These are phyloP conservation scores for Scaptomyza parva DNA, from an alignment of 2,888 invertebrate genomes.

Conservation along the genomic window DNA sequence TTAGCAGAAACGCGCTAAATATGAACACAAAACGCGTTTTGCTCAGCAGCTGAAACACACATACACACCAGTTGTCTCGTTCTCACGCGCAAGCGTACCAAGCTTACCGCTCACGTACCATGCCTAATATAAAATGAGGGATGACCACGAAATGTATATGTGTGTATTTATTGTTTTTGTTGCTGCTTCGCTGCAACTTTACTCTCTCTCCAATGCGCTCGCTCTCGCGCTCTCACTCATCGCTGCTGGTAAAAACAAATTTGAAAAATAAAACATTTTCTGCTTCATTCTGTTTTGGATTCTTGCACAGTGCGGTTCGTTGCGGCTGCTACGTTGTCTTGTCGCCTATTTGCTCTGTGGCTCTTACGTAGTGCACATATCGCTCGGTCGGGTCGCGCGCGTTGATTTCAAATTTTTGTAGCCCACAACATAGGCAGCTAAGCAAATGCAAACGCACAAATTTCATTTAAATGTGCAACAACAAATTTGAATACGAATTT, in stretches of 20 bases:
- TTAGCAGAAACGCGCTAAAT: constrained; percentile 47
- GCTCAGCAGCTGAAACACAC: constrained; percentile 22
- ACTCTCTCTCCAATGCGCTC: constrained; percentile 18
- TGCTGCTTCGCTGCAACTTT: constrained; percentile 28
- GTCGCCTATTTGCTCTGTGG: constrained; percentile 82
- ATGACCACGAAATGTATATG: constrained; percentile 43
- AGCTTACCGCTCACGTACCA: constrained; percentile 43
- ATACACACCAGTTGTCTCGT: constrained; percentile 53
- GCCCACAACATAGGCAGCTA: constrained; percentile 39
- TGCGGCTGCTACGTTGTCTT: constrained; percentile 54
- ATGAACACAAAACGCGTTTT: constrained; percentile 56
- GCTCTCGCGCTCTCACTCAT: constrained; percentile 12
- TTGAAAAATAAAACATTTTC: constrained; percentile 58
- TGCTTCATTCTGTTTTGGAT: constrained; percentile 63
- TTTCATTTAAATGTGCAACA: constrained; percentile 37
- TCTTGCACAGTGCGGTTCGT: constrained; percentile 59
- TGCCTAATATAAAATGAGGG: constrained; percentile 36
- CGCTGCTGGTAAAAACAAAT: constrained; percentile 49
- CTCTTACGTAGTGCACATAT: constrained; percentile 82
- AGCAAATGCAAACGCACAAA: constrained; percentile 33
- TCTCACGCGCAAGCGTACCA: constrained; percentile 58
- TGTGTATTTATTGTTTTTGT: constrained; percentile 6
- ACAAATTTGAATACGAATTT: constrained; percentile 35
- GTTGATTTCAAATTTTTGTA: constrained; percentile 58
- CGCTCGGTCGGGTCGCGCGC: constrained; percentile 74